Evolutionary conservation across 2,797 vertebrate species (phyloP).

Genomic region (Spondyliosoma cantharus): DNA sequence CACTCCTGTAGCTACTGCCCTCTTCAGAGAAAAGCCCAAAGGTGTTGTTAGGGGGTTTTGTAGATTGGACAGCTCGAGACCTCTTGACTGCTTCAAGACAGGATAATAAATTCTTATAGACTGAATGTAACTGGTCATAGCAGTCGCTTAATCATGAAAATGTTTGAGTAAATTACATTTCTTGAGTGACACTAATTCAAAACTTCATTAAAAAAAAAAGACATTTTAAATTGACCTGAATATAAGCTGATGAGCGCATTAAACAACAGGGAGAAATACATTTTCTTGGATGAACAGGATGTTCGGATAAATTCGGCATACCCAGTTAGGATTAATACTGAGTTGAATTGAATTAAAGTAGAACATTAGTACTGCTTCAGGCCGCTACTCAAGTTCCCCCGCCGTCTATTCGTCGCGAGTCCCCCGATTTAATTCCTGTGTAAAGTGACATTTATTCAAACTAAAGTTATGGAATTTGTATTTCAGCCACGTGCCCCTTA

Average conservation of each 20-base stretch:
- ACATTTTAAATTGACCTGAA: neutral
- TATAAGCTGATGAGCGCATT: neutral
- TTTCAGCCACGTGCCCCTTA: too few species aligned
- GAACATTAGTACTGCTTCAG: neutral
- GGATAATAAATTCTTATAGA: neutral
- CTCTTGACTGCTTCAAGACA: neutral
- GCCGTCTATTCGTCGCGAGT: too few species aligned
- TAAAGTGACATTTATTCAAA: too few species aligned
- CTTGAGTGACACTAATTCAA: too few species aligned
- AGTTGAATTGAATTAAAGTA: neutral
- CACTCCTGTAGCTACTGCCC: too few species aligned
- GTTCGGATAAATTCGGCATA: neutral
- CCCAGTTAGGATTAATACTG: neutral
- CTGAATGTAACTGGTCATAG: neutral
- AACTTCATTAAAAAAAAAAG: neutral
- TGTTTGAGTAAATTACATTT: neutral
- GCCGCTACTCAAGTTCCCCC: too few species aligned
- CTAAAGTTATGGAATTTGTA: neutral
- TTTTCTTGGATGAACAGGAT: neutral
- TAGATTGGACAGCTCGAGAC: neutral
- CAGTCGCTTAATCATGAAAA: neutral
- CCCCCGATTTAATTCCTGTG: neutral
- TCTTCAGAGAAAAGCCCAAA: neutral
- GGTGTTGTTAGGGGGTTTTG: neutral
- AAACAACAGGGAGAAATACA: neutral